These are phyloP conservation scores for Stegastes partitus DNA, from an alignment of 2,113 vertebrate species.

Conservation along the genomic window DNA sequence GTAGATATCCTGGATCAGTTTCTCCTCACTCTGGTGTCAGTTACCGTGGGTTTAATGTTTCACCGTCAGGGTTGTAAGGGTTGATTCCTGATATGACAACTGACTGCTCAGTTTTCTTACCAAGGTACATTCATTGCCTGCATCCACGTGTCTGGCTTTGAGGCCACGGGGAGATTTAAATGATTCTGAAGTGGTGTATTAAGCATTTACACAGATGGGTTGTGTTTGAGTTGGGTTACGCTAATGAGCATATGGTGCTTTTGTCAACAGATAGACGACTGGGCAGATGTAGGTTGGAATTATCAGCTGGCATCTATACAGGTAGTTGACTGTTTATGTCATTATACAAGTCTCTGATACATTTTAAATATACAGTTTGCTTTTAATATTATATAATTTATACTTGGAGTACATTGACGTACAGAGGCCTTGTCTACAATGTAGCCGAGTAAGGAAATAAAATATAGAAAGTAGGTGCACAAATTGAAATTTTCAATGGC, in stretches of 20 bases:
- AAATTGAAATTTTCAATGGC: no score
- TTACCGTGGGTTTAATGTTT: conserved; percentile 71
- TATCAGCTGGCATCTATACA: conserved; percentile 10
- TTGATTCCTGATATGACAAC: conserved; percentile 62
- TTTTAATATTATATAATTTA: no score
- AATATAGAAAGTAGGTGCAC: no score
- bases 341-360: not conserved
- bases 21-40: conserved; percentile 58
- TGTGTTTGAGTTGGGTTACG: conserved; percentile 30
- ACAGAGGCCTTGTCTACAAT: no score
- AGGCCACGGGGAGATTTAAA: conserved; percentile 7
- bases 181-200: conserved; percentile 16
- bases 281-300: conserved; percentile 27
- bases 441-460: no score
- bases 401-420: no score
- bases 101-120: conserved; percentile 50
- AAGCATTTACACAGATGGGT: conserved; percentile 38
- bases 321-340: conserved; percentile 8
- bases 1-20: conserved; percentile 67
- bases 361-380: not conserved
- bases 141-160: conserved; percentile 14
- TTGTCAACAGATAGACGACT: conserved; percentile 43
- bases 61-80: conserved; percentile 57
- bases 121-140: not conserved
- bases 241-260: conserved; percentile 51